Percentiles rank a stretch among this genome's conserved stretches.
phyloP scores from a whole-genome alignment of 2,113 vertebrate genomes.

The Dasyornis broadbenti region DNA sequence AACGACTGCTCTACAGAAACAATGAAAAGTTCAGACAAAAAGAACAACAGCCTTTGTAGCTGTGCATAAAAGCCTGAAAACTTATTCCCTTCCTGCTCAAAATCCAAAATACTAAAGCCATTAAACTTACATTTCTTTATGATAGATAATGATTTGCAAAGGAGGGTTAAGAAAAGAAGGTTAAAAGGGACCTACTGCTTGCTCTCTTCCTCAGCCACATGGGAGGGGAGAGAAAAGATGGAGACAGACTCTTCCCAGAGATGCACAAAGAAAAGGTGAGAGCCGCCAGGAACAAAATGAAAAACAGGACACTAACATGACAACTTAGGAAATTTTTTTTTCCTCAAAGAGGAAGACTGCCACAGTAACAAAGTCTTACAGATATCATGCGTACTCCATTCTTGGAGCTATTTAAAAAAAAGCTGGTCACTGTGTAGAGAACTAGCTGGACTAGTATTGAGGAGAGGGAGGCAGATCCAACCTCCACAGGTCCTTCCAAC shows the following conservation, averaged over 20 bases:
- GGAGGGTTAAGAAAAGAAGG: background rate
- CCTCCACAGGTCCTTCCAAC: background rate
- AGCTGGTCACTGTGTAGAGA: background rate
- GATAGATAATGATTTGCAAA: background rate
- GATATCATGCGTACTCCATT: accelerated
- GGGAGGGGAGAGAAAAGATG: background rate
- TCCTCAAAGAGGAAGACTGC: background rate
- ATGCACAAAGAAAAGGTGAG: background rate
- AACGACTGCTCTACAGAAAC: background rate
- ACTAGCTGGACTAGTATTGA: background rate
- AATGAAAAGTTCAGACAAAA: background rate
- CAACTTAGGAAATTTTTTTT: background rate
- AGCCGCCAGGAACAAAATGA: background rate
- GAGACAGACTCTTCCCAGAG: background rate
- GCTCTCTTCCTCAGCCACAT: background rate
- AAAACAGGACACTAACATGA: background rate
- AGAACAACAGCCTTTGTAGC: background rate
- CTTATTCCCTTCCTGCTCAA: background rate
- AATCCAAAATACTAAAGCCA: background rate
- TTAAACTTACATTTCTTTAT: background rate
- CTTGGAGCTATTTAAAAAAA: background rate
- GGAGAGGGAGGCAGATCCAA: background rate
- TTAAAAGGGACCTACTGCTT: background rate
- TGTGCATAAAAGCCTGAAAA: background rate
- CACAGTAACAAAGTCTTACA: background rate